Evolutionary conservation across 2,888 invertebrate genomes (phyloP), one percentile per base, ranked within the genome.

Genomic region (Netelia melanura): DNA sequence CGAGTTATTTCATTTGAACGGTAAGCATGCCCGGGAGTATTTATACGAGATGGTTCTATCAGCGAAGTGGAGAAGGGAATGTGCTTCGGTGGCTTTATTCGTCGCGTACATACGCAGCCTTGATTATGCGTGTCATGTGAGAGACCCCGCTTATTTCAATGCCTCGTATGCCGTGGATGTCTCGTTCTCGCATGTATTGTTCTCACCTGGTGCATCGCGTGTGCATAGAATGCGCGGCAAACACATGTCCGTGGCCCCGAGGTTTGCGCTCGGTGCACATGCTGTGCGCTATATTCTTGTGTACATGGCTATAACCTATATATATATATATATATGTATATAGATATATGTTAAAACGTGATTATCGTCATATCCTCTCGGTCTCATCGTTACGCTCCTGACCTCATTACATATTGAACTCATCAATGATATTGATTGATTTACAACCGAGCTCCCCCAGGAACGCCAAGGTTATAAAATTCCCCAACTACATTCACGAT

Each of bases 361-460:
- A 71, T 71, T 43, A 71, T 71, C 38, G 43, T 71, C 38, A 21
- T 21, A 71, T 56, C 71, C 58, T 54, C 30, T 38, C 38, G 56
- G 14, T 1, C 56, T 52, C 71, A 58, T 43, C 43, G 38, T 14
- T 11, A 5, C 17, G 21, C 14, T 71, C 43, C 56, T 38, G 71
- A 43, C 38, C 25, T 71, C 38, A 43, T 71, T 70, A 30, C 23
- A 21, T 71, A n/a, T 17, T 10, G 21, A 23, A 61, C 61, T 61
- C 61, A 61, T 61, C 23, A 21, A 21, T 61, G 23, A 61, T 23
- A 8, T 23, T 61, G 61, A 61, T 61, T 61, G 61, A 61, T 61
- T 61, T 23, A 21, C 23, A 61, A 10, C 23, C 23, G 23, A 61
- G 61, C 21, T 21, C 25, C 10, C 9, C 23, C 2, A 17, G 6